Evolutionary conservation across 2,797 vertebrate genomes (phyloP).

Genomic region (Rhinogobio ventralis): DNA sequence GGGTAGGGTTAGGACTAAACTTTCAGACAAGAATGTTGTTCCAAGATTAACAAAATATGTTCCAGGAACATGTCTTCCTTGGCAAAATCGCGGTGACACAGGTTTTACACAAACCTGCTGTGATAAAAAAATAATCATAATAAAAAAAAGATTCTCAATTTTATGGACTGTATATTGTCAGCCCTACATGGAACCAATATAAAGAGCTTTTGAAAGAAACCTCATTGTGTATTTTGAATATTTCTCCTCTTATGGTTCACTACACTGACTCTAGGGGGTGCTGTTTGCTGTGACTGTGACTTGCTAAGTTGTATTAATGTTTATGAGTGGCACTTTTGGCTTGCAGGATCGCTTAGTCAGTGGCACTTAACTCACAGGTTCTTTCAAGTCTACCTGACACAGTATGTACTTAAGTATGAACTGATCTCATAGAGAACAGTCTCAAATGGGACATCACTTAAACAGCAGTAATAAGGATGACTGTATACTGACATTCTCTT

Average conservation of each 20-base stretch:
- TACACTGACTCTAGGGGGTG: conserved; percentile 40
- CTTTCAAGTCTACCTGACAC: conserved; percentile 44
- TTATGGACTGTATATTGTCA: not conserved
- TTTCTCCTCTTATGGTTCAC: conserved; percentile 4
- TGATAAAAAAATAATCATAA: not conserved
- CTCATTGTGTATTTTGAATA: not conserved
- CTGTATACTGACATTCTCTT: not conserved
- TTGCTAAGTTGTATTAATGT: conserved; percentile 36
- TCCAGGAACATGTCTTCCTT: not conserved
- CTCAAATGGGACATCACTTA: conserved; percentile 31
- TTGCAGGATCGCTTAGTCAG: conserved; percentile 36
- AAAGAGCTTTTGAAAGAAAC: not conserved
- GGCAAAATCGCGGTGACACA: not conserved
- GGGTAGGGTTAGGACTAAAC: not conserved
- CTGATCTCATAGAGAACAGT: conserved; percentile 20
- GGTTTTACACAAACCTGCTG: not conserved
- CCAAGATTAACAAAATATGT: not conserved
- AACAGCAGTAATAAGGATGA: conserved; percentile 5
- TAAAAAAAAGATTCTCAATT: not conserved
- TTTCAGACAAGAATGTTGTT: no score
- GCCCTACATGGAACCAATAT: not conserved
- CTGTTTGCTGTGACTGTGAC: conserved; percentile 8
- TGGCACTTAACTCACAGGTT: conserved; percentile 29
- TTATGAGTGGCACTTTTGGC: conserved; percentile 36
- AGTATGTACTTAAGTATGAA: conserved; percentile 26